Evolutionary conservation across 2,888 invertebrate species (phyloP), one percentile per base, ranked within the genome.

Genomic region (Tetragonisca angustula): DNA sequence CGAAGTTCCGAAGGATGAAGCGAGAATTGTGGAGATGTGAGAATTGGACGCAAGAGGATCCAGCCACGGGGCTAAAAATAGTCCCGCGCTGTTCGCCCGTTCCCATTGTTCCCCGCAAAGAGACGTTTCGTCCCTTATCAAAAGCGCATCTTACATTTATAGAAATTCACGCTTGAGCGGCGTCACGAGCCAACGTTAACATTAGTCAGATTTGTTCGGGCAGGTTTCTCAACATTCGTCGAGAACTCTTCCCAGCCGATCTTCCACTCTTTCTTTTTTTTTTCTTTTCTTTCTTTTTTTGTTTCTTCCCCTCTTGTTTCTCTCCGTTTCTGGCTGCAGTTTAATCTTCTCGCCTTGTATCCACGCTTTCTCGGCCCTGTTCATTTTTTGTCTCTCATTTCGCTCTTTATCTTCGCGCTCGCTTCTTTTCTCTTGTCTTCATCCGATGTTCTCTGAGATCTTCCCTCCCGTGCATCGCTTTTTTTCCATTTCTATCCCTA

Each of bases 271-370:
- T 61, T 27, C 62, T 24, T 9, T 19, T 61, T 61, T 61, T 19
- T 27, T 24, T 17, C 4, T 1, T 2, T n/a, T 13, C 13, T 9
- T 36, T 36, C 0, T 1, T 1, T 36, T 36, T 36, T 9, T 36
- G 27, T 21, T 27, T 54, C 17, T 17, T n/a, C 59, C 11, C 15
- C 49, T 59, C 52, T 52, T 68, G 68, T 54, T 27, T 73, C 73
- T 49, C 62, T 56, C 65, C 70, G 43, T 54, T 50, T 24, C 68
- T 27, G 24, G 43, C 64, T 43, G 56, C 64, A 61, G 61, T 75
- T 68, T 62, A 75, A 75, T 79, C 79, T 79, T 52, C 32, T 32
- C 65, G 73, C 43, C 67, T 79, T 79, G 61, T 79, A 62, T 75
- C 24, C 61, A 73, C 43, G 75, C 52, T 68, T 68, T 75, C 75